Percentiles rank a stretch among this genome's conserved stretches.
These are phyloP conservation scores for Dipodomys ordii DNA, from an alignment of 2,113 vertebrate species.

Conservation along the genomic window DNA sequence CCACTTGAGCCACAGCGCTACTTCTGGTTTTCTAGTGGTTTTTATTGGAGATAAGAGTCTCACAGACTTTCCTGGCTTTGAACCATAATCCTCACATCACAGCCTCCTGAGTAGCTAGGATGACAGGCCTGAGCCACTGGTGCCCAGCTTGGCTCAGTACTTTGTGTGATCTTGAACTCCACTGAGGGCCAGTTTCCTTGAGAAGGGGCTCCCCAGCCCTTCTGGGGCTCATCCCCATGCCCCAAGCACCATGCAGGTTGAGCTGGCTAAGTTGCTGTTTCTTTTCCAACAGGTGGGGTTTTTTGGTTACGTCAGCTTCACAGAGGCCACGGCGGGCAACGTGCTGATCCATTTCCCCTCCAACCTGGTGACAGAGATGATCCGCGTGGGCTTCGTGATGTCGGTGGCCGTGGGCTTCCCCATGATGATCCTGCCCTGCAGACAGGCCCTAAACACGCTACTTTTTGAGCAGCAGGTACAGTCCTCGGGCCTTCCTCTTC, in stretches of 20 bases:
- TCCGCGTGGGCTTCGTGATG: slow-evolving; percentile 98
- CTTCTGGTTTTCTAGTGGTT: too few relatives aligned
- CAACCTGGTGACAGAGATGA: slow-evolving; percentile 97
- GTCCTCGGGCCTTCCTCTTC: accelerated
- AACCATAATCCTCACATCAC: too few relatives aligned
- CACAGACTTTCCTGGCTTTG: too few relatives aligned
- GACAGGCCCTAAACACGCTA: slow-evolving; percentile 98
- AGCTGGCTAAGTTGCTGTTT: accelerated
- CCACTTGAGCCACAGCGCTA: too few relatives aligned
- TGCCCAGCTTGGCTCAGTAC: background rate
- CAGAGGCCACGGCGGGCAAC: slow-evolving; percentile 95
- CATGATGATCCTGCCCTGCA: slow-evolving; percentile 98
- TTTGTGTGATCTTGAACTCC: background rate
- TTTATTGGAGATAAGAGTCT: too few relatives aligned
- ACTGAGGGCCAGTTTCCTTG: background rate
- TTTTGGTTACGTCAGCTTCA: slow-evolving; percentile 98
- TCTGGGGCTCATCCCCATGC: background rate
- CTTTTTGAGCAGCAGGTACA: slow-evolving; percentile 98
- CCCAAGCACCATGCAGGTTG: too few relatives aligned
- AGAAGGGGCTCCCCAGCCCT: background rate
- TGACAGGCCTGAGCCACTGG: too few relatives aligned
- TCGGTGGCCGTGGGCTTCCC: slow-evolving; percentile 98
- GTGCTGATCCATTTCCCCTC: slow-evolving; percentile 99
- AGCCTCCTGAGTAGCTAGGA: too few relatives aligned
- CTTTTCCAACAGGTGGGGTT: slow-evolving; percentile 93